Evolutionary conservation across 2,888 invertebrate genomes (phyloP).

Genomic region (Spodoptera exigua): DNA sequence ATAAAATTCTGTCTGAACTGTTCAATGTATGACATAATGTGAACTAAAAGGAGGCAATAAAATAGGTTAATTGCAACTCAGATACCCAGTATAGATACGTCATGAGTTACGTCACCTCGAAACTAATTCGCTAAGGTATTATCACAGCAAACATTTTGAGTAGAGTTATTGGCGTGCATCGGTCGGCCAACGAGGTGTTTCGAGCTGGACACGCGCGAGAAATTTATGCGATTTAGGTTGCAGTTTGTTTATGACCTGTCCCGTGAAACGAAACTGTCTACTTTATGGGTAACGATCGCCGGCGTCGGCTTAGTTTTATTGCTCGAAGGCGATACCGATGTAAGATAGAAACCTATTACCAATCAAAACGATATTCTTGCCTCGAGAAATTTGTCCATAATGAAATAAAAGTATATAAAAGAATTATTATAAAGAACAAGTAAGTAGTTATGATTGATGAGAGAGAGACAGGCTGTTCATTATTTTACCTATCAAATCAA

Average conservation of each 20-base stretch:
- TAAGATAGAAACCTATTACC: not conserved
- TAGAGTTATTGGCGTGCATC: conserved; percentile 42
- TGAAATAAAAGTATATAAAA: too few species aligned
- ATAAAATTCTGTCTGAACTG: too few species aligned
- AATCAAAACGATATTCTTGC: too few species aligned
- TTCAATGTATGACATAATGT: not conserved
- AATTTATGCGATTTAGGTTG: conserved; percentile 51
- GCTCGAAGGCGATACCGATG: not conserved
- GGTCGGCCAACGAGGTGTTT: conserved; percentile 36
- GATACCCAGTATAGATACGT: conserved; percentile 1
- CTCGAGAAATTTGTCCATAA: too few species aligned
- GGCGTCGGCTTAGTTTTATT: conserved; percentile 12
- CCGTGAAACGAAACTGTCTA: conserved; percentile 18
- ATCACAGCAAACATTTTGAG: conserved; percentile 37
- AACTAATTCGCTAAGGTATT: conserved; percentile 19
- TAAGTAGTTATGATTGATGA: too few species aligned
- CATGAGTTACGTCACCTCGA: not conserved
- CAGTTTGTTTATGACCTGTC: conserved; percentile 47
- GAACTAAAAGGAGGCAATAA: not conserved
- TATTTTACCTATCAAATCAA: too few species aligned
- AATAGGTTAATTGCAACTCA: too few species aligned
- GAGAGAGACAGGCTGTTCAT: too few species aligned
- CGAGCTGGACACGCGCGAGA: conserved; percentile 17
- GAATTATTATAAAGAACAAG: too few species aligned
- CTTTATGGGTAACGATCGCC: conserved; percentile 8